Percentiles rank a stretch among this genome's conserved stretches.
Conservation (phyloP, 2,113 vertebrate genomes). For the Nansenia antarctica region DNA sequence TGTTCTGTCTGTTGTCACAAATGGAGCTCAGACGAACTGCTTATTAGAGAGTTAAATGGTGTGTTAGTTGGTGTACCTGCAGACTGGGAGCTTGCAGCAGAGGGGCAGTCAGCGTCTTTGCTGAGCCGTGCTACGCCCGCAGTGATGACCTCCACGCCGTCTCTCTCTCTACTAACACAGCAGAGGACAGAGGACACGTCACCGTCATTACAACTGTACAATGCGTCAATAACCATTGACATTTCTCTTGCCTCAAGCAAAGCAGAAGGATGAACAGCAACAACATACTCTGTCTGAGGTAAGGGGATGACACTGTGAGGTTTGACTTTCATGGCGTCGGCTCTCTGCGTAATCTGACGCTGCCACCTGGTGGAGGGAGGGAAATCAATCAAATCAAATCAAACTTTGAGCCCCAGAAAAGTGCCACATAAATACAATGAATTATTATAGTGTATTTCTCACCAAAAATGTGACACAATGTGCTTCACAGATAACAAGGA, state of each 20-base stretch:
- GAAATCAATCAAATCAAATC: too few species aligned
- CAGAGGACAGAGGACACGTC: constrained; percentile 24
- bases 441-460: too few species aligned
- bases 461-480: too few species aligned
- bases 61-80: constrained; percentile 73
- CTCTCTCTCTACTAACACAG: constrained; percentile 81
- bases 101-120: constrained; percentile 76
- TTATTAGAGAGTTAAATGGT: too few species aligned
- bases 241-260: not conserved
- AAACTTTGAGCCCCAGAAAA: too few species aligned
- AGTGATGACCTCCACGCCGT: constrained; percentile 78
- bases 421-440: too few species aligned
- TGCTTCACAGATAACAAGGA: too few species aligned
- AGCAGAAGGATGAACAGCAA: not conserved
- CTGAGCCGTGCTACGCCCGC: constrained; percentile 73
- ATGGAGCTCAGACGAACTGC: too few species aligned
- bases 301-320: constrained; percentile 81
- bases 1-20: too few species aligned
- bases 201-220: not conserved
- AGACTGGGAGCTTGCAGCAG: constrained; percentile 77
- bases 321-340: constrained; percentile 86
- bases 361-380: constrained; percentile 87
- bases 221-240: not conserved
- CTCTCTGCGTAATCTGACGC: constrained; percentile 88
- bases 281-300: constrained; percentile 73